A percentile compares a stretch with the other conserved stretches of the same genome.
phyloP scores from a whole-genome alignment of 2,113 vertebrate genomes.

The Callocephalon fimbriatum region DNA sequence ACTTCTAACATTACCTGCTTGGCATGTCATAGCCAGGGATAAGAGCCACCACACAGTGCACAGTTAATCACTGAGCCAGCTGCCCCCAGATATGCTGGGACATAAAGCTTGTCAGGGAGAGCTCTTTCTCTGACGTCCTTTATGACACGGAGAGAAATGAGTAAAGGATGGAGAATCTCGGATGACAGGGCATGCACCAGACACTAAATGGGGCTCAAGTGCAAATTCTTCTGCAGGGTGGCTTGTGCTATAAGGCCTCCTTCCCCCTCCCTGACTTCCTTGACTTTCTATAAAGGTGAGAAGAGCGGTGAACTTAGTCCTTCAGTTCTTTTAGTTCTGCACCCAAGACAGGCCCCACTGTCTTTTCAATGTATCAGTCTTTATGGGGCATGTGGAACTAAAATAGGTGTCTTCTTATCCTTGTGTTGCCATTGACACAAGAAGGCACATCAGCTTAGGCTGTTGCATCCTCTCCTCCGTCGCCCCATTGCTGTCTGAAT shows the following conservation, averaged over 20 bases:
- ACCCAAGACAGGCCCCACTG: not conserved
- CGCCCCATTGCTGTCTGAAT: not conserved
- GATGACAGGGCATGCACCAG: not conserved
- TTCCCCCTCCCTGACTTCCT: not conserved
- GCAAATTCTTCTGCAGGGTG: not conserved
- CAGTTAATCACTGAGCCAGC: constrained; percentile 27
- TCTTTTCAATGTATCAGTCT: not conserved
- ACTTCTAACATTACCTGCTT: constrained; percentile 52
- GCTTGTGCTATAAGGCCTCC: not conserved
- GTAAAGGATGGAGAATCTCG: not conserved
- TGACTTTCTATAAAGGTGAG: not conserved
- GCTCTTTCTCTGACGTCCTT: not conserved
- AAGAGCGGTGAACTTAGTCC: not conserved
- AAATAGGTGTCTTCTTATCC: not conserved
- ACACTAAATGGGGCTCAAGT: not conserved
- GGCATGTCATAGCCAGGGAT: not conserved
- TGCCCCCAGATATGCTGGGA: not conserved
- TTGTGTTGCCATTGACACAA: not conserved
- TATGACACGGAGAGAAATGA: not conserved
- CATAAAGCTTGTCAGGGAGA: not conserved
- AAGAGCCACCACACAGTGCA: not conserved
- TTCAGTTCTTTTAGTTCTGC: not conserved
- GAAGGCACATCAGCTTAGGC: not conserved
- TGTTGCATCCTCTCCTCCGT: not conserved
- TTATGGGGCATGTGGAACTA: not conserved